Percentiles rank a stretch among this genome's conserved stretches.
These are phyloP conservation scores for Spodoptera litura DNA, from an alignment of 1,140 invertebrate genomes.

Conservation along the genomic window DNA sequence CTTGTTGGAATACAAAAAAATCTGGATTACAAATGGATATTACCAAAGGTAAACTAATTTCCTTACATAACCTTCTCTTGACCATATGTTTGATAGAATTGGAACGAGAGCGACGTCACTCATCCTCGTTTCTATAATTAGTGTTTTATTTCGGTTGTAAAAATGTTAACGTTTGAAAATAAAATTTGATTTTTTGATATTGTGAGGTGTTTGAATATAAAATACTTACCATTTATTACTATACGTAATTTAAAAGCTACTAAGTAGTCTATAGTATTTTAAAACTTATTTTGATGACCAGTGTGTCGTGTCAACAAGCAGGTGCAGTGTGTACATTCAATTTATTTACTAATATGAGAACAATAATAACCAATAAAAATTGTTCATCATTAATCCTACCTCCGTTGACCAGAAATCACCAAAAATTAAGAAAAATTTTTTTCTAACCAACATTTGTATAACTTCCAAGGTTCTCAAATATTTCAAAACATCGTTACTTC, in stretches of 20 bases:
- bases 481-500: too few species aligned
- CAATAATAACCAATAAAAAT: too few species aligned
- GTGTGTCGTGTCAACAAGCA: too few species aligned
- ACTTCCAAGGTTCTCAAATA: too few species aligned
- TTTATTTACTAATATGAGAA: too few species aligned
- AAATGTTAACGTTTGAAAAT: not conserved
- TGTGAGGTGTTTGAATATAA: not conserved
- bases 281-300: too few species aligned
- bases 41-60: constrained; percentile 56
- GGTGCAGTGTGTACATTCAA: too few species aligned
- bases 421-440: not conserved
- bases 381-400: too few species aligned
- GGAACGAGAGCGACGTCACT: constrained; percentile 67
- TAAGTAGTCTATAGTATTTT: too few species aligned
- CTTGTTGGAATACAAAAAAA: constrained; percentile 25
- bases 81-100: constrained; percentile 66
- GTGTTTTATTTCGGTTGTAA: not conserved
- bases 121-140: not conserved
- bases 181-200: not conserved
- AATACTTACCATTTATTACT: not conserved
- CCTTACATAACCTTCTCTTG: constrained; percentile 70
- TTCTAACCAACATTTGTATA: too few species aligned
- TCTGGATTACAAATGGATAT: constrained; percentile 47
- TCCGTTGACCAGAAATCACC: too few species aligned
- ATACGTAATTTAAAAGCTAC: too few species aligned